These are phyloP conservation scores for Halcyon chelicuti DNA, from an alignment of 2,797 vertebrate species.

Conservation along the genomic window DNA sequence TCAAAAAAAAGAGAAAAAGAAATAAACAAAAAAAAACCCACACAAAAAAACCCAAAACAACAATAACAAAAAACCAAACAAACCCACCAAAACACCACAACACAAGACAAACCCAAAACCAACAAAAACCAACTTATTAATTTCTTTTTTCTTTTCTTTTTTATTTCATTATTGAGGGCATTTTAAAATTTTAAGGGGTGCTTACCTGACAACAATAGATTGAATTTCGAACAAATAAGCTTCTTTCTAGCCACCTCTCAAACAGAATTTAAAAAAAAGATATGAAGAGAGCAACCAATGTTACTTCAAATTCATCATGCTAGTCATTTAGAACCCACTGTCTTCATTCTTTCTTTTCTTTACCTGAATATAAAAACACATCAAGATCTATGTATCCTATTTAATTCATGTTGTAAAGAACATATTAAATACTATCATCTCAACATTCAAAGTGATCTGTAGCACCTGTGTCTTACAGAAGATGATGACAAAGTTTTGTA, in stretches of 20 bases:
- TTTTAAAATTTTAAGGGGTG: conserved; percentile 1
- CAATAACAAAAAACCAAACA: no score
- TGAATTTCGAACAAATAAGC: neutral
- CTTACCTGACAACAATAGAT: neutral
- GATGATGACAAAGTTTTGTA: neutral
- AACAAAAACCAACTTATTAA: no score
- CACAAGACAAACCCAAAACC: no score
- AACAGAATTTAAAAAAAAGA: neutral
- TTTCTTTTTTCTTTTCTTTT: no score
- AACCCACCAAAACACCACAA: no score
- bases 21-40: no score
- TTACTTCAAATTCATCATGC: neutral
- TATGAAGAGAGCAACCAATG: neutral
- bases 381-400: neutral
- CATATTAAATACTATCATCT: neutral
- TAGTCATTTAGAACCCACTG: neutral
- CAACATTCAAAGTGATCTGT: neutral
- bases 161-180: conserved; percentile 3
- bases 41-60: no score
- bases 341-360: neutral
- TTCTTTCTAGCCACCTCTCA: neutral
- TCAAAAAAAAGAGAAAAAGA: neutral
- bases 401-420: neutral
- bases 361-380: neutral
- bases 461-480: neutral